Percentiles rank a stretch among this genome's conserved stretches.
Conservation (phyloP, 2,888 invertebrate species). For the Globia sparganii region DNA sequence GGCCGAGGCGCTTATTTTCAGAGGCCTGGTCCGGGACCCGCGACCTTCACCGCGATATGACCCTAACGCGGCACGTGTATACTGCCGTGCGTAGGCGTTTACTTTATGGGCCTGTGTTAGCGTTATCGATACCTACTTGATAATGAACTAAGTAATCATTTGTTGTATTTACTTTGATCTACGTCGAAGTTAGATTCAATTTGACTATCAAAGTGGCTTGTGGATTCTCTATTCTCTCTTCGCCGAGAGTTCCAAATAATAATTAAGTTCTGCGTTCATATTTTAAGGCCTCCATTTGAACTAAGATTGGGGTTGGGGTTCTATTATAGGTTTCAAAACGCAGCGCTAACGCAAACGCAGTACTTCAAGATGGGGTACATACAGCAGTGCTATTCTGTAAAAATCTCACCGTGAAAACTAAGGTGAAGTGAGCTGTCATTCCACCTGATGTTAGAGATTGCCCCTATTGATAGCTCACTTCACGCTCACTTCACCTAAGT, state of each 20-base stretch:
- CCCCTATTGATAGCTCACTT: too few relatives aligned
- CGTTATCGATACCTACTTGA: conserved; percentile 62
- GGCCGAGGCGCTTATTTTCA: conserved; percentile 85
- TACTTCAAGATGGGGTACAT: neutral
- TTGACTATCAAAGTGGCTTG: neutral
- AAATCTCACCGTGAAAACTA: too few relatives aligned
- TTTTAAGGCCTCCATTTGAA: neutral
- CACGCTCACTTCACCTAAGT: too few relatives aligned
- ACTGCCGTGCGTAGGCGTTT: conserved; percentile 79
- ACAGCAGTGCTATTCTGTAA: too few relatives aligned
- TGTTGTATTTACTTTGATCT: conserved; percentile 44
- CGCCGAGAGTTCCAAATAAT: neutral
- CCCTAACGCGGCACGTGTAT: conserved; percentile 85
- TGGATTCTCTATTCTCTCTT: neutral
- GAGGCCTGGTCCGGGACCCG: conserved; percentile 82
- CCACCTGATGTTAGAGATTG: too few relatives aligned
- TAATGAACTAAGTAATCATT: conserved; percentile 33
- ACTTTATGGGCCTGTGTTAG: conserved; percentile 64
- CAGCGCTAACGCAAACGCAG: neutral
- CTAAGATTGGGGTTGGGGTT: neutral
- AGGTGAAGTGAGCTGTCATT: too few relatives aligned
- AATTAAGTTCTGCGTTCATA: neutral
- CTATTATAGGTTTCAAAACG: neutral
- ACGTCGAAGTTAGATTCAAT: conserved; percentile 24
- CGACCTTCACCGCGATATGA: conserved; percentile 86